Percentiles rank a stretch among this genome's conserved stretches.
Evolutionary conservation across 64 coral and sea anemone genomes (phyloP).

Genomic region (Porites lutea): DNA sequence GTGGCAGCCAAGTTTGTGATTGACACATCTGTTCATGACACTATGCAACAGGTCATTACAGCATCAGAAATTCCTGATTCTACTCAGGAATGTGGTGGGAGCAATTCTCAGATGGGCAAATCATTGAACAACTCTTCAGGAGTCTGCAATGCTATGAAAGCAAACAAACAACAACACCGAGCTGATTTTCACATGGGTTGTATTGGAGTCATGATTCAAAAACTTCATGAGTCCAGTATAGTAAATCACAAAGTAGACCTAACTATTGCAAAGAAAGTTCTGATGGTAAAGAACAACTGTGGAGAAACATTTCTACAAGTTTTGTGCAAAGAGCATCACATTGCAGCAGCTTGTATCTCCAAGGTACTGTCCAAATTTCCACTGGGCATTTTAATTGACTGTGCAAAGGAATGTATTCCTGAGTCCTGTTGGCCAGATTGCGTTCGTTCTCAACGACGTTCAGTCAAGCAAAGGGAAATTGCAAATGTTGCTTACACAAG

Average conservation of each 20-base stretch:
- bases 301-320: conserved; percentile 40
- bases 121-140: not conserved
- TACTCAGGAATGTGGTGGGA: not conserved
- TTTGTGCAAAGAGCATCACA: conserved; percentile 35
- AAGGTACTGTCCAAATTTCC: not conserved
- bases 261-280: not conserved
- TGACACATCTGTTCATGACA: not conserved
- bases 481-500: not conserved
- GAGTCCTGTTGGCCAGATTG: not conserved
- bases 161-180: not conserved
- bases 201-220: not conserved
- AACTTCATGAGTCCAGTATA: not conserved
- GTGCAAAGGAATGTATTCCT: not conserved
- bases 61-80: conserved; percentile 25
- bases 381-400: not conserved
- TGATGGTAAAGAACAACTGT: not conserved
- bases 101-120: not conserved
- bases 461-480: too few relatives aligned
- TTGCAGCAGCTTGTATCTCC: not conserved
- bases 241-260: not conserved
- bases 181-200: not conserved
- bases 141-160: not conserved
- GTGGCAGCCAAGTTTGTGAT: conserved; percentile 7
- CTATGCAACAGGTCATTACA: too few relatives aligned
- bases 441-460: too few relatives aligned